These are phyloP conservation scores for Halcyon chelicuti DNA, from an alignment of 2,797 vertebrate species.

Conservation along the genomic window DNA sequence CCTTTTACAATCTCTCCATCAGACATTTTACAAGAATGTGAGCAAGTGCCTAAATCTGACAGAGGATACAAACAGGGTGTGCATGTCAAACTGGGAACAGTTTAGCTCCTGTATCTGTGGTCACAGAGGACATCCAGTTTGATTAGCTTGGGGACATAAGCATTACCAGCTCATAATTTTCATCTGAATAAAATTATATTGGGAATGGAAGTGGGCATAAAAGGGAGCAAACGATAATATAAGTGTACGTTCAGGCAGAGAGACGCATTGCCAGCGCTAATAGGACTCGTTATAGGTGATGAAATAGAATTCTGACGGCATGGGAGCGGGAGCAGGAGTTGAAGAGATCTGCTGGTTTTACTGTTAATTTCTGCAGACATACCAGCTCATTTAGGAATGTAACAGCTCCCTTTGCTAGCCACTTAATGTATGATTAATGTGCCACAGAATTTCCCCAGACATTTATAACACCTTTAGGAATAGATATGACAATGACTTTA, in stretches of 20 bases:
- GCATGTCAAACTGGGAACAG: neutral
- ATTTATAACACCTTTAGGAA: conserved; percentile 81
- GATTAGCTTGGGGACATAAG: neutral
- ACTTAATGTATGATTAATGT: conserved; percentile 85
- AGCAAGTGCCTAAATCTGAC: neutral
- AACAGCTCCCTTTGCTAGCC: conserved; percentile 53
- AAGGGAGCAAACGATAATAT: neutral
- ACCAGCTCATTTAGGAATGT: neutral
- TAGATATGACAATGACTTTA: conserved; percentile 73
- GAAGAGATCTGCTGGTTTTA: neutral
- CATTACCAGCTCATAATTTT: neutral
- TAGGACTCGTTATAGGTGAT: neutral
- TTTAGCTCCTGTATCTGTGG: neutral
- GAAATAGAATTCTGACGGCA: neutral
- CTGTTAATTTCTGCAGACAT: conserved; percentile 16
- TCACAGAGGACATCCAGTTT: neutral
- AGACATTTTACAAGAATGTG: neutral
- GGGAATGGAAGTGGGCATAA: neutral
- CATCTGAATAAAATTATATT: neutral
- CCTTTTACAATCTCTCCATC: neutral
- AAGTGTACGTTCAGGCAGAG: neutral
- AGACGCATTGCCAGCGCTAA: neutral
- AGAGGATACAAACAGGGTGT: neutral
- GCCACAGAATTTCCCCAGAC: conserved; percentile 76
- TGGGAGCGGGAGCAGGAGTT: neutral